Evolutionary conservation across 2,113 vertebrate species (phyloP).

Genomic region (Larimichthys crocea): DNA sequence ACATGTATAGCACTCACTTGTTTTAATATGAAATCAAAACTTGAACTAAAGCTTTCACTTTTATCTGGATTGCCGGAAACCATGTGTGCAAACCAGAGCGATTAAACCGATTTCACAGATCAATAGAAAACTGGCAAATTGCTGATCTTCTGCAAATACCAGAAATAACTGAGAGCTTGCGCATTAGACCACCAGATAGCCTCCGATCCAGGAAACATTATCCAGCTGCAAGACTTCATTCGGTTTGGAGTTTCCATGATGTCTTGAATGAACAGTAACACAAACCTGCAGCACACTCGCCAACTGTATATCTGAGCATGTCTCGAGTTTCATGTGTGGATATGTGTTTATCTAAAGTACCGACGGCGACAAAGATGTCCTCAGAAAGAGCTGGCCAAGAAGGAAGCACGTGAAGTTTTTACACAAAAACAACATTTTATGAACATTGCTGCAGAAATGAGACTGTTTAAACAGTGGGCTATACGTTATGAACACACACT

Average conservation of each 20-base stretch:
- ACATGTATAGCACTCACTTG: too few relatives aligned
- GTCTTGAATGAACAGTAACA: conserved; percentile 29
- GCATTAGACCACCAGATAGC: not conserved
- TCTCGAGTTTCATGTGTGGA: not conserved
- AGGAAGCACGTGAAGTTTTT: not conserved
- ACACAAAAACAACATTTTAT: not conserved
- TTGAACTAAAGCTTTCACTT: not conserved
- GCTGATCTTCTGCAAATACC: conserved; percentile 9
- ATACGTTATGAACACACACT: not conserved
- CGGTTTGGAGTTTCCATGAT: conserved; percentile 40
- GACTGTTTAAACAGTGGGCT: not conserved
- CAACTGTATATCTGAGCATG: not conserved
- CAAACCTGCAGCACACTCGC: conserved; percentile 10
- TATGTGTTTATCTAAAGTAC: not conserved
- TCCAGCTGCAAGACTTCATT: not conserved
- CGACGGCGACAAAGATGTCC: too few relatives aligned
- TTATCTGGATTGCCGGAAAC: not conserved
- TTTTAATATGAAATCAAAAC: not conserved
- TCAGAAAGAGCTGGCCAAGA: not conserved
- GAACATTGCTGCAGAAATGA: not conserved
- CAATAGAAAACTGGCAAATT: not conserved
- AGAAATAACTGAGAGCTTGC: not conserved
- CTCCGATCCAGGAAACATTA: conserved; percentile 24
- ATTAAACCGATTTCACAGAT: not conserved
- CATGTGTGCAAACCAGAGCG: not conserved